Percentiles rank a stretch among this genome's conserved stretches.
Conservation (phyloP, 2,113 vertebrate species). For the Upupa epops region DNA sequence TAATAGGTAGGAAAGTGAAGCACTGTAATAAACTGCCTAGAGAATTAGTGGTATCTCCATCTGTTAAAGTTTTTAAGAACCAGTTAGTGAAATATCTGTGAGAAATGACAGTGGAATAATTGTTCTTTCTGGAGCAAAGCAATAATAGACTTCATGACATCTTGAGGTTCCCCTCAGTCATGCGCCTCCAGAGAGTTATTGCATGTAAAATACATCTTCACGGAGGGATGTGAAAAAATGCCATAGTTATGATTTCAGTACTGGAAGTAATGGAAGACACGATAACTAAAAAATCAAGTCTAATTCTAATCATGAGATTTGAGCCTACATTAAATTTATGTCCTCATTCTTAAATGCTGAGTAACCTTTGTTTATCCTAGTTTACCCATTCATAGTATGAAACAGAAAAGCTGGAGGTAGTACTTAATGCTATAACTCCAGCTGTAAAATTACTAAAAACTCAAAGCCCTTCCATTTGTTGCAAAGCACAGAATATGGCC, state of each 20-base stretch:
- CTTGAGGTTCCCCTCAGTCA: not conserved
- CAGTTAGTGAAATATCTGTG: slow-evolving; percentile 17
- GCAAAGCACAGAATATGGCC: not conserved
- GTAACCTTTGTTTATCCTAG: not conserved
- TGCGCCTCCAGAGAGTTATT: not conserved
- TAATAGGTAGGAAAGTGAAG: not conserved
- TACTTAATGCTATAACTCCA: not conserved
- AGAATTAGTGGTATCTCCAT: not conserved
- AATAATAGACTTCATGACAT: slow-evolving; percentile 6
- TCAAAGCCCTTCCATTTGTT: not conserved
- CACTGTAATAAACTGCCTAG: not conserved
- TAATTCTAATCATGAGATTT: not conserved
- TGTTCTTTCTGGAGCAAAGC: slow-evolving; percentile 23
- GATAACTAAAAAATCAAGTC: not conserved
- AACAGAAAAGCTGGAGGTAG: not conserved
- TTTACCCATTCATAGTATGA: not conserved
- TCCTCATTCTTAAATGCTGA: not conserved
- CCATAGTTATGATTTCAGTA: not conserved
- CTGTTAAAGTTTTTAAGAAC: slow-evolving; percentile 13
- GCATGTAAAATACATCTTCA: not conserved
- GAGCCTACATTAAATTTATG: not conserved
- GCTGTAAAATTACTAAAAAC: not conserved
- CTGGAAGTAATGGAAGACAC: not conserved
- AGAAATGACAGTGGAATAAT: slow-evolving; percentile 30
- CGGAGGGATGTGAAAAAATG: not conserved